Evolutionary conservation across 1,140 invertebrate species (phyloP), one percentile per base, ranked within the genome.

Genomic region (Caenorhabditis elegans): DNA sequence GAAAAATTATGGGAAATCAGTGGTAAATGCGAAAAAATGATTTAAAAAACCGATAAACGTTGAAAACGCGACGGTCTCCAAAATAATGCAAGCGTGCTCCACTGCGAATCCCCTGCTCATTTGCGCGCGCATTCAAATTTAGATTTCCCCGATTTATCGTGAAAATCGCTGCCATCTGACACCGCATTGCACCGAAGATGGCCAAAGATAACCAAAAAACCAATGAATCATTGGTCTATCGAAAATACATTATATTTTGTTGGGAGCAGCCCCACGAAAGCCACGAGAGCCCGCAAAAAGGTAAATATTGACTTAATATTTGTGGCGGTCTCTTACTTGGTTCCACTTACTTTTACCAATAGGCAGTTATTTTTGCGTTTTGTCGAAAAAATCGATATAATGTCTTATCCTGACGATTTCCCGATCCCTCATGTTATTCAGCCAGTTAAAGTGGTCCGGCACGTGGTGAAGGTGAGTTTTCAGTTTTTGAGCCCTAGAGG

Each of bases 401-500:
- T 70, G 60, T 70, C 60, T 22, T 70, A 70, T 70, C 60, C 60
- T 2, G 60, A 70, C n/a, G 60, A 70, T 70, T 70, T 70, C 13
- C 60, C 60, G 10, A 70, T 70, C 43, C 60, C 60, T 6, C 60
- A 70, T 43, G 60, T 70, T 39, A 70, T 70, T 39, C 60, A 70
- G 34, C 60, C 60, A 70, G 60, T 70, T 43, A 70, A 70, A 70
- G 60, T 70, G 5, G 60, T 70, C 22, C 34, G 60, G 11, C 60
- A 70, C 13, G 60, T 39, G 22, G 60, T 70, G 6, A 70, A 70
- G 28, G 60, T 70, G 6, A 6, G 60, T 70, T 6, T 11, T 8
- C 39, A 15, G 6, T 15, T 43, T 8, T 43, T 15, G 39, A 43
- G 15, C 5, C 39, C 6, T 43, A 43, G 39, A 43, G 15, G 15